A percentile compares a stretch with the other conserved stretches of the same genome.
Conservation (phyloP, 2,888 invertebrate species). For the Drosophila fulvimacula region DNA sequence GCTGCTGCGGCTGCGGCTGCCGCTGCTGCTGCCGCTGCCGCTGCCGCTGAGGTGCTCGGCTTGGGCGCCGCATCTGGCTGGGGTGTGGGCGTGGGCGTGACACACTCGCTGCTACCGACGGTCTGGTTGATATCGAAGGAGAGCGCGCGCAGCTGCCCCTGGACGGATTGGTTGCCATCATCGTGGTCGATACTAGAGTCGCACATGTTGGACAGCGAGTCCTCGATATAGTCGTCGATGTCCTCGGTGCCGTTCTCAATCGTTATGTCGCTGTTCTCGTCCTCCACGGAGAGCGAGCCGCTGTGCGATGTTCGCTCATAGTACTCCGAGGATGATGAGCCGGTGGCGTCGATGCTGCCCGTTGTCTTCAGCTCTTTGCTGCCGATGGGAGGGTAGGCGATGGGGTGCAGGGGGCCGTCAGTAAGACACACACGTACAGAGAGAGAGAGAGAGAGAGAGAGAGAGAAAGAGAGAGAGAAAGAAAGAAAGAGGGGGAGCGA, state of each 20-base stretch:
- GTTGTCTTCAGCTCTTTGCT: constrained; percentile 73
- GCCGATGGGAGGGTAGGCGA: constrained; percentile 8
- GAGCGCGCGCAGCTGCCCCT: constrained; percentile 43
- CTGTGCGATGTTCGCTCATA: constrained; percentile 77
- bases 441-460: background rate
- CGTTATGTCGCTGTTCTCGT: constrained; percentile 84
- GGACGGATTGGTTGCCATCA: constrained; percentile 45
- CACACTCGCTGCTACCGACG: constrained; percentile 34
- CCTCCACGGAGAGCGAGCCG: constrained; percentile 83
- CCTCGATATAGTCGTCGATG: constrained; percentile 83
- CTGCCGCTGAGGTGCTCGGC: constrained; percentile 46
- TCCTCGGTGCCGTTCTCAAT: constrained; percentile 82
- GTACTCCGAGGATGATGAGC: constrained; percentile 72
- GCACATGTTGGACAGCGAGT: constrained; percentile 80
- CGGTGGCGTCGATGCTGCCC: constrained; percentile 74
- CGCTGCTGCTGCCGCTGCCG: constrained; percentile 15
- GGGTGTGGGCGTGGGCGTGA: constrained; percentile 55
- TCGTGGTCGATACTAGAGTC: constrained; percentile 79
- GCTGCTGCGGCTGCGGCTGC: constrained; percentile 5
- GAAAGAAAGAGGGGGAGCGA: background rate
- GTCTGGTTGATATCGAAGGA: constrained; percentile 61
- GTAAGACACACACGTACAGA: constrained; percentile 18
- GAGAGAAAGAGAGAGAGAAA: too few species aligned
- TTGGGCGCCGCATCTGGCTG: constrained; percentile 34
- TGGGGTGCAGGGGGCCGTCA: constrained; percentile 20